Evolutionary conservation across 2,113 vertebrate genomes (phyloP).

Genomic region (Meles meles): DNA sequence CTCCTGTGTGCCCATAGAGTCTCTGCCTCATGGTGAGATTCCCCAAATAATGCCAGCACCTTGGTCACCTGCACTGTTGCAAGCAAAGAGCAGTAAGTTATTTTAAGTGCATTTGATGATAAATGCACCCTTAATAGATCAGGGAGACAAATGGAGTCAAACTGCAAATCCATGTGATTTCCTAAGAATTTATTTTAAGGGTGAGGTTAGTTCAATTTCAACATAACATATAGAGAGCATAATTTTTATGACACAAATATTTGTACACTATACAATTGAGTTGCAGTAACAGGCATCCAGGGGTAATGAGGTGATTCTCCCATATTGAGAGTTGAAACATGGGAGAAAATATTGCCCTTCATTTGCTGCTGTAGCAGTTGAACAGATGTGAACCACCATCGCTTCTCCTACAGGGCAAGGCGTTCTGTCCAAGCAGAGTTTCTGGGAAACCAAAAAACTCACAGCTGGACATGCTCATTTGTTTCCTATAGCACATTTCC

Average conservation of each 20-base stretch:
- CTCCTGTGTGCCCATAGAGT: neutral
- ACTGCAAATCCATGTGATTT: neutral
- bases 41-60: neutral
- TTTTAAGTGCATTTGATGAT: neutral
- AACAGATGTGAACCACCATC: neutral
- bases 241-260: conserved; percentile 39
- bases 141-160: conserved; percentile 39
- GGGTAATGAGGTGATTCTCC: conserved; percentile 47
- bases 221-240: conserved; percentile 15
- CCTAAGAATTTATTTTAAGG: neutral
- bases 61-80: neutral
- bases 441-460: neutral
- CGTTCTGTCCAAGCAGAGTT: neutral
- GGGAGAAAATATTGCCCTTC: neutral
- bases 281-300: neutral
- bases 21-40: neutral
- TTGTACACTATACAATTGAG: neutral
- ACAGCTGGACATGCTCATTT: neutral
- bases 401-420: neutral
- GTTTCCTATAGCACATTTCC: neutral
- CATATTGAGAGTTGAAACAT: conserved; percentile 1
- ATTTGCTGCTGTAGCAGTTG: neutral
- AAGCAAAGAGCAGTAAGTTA: neutral
- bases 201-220: conserved; percentile 15
- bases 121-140: neutral